Evolutionary conservation across 2,888 invertebrate species (phyloP).

Genomic region (Cotesia congregata): DNA sequence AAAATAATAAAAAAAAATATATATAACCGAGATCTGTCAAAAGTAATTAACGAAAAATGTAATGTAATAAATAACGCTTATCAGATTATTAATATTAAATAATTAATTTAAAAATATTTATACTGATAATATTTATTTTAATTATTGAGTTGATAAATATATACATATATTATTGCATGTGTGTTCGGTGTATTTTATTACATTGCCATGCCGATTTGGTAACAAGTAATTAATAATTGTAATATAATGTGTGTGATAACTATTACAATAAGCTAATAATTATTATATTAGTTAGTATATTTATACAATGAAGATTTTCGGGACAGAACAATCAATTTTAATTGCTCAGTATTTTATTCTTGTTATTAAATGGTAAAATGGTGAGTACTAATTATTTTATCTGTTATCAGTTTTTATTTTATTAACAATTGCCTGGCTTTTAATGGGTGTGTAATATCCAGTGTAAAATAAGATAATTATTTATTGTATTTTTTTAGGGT

Average conservation of each 20-base stretch:
- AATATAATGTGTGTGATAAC: background rate
- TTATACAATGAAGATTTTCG: constrained; percentile 56
- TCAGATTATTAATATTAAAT: background rate
- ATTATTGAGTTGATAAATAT: background rate
- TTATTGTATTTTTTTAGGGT: constrained; percentile 77
- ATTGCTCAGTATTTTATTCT: constrained; percentile 54
- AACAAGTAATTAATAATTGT: constrained; percentile 1
- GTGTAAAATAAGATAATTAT: background rate
- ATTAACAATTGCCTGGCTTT: background rate
- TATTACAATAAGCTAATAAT: background rate
- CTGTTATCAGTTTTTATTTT: background rate
- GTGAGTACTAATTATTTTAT: constrained; percentile 49
- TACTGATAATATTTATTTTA: background rate
- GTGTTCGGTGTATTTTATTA: background rate
- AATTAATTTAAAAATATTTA: background rate
- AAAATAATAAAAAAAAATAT: background rate
- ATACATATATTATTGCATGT: background rate
- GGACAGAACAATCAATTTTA: constrained; percentile 54
- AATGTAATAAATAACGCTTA: background rate
- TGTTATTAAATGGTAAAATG: constrained; percentile 60
- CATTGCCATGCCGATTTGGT: constrained; percentile 1
- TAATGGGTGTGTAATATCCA: background rate
- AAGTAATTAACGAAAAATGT: background rate
- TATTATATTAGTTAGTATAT: background rate
- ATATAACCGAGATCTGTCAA: background rate